phyloP scores from a whole-genome alignment of 1,140 invertebrate genomes.

The Bombus difficillimus region DNA sequence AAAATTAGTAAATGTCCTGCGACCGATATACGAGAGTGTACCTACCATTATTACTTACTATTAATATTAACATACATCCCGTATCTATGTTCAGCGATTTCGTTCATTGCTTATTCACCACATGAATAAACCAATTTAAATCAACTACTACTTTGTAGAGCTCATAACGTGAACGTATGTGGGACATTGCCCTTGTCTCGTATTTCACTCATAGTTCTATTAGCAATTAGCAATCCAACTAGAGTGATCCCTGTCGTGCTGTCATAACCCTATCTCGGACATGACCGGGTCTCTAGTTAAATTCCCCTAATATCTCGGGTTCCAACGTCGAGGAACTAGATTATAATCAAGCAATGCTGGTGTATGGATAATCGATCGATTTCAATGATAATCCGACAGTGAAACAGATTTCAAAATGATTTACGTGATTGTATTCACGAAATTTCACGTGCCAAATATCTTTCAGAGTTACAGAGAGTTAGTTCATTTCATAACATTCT shows the following conservation, averaged over 20 bases:
- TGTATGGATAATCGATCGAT: slow-evolving; percentile 47
- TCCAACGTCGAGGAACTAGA: slow-evolving; percentile 40
- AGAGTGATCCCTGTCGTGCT: slow-evolving; percentile 56
- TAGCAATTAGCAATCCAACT: slow-evolving; percentile 63
- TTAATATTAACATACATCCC: neutral
- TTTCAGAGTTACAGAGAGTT: neutral
- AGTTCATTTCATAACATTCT: neutral
- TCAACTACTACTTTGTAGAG: neutral
- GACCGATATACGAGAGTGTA: neutral
- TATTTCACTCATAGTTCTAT: slow-evolving; percentile 55
- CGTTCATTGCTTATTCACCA: neutral
- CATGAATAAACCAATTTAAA: neutral
- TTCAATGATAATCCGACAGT: slow-evolving; percentile 20
- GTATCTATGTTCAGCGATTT: neutral
- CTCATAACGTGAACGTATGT: neutral
- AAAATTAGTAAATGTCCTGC: neutral
- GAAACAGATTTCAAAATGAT: slow-evolving; percentile 47
- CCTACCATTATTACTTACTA: too few relatives aligned
- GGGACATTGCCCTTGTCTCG: slow-evolving; percentile 15
- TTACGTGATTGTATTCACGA: slow-evolving; percentile 5
- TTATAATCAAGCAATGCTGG: slow-evolving; percentile 36
- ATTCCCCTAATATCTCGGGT: slow-evolving; percentile 27
- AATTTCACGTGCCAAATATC: neutral
- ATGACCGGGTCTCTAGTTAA: slow-evolving; percentile 36
- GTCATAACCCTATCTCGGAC: slow-evolving; percentile 61